A percentile compares a stretch with the other conserved stretches of the same genome.
These are phyloP conservation scores for Rattus rattus DNA, from an alignment of 2,113 vertebrate genomes.

Conservation along the genomic window DNA sequence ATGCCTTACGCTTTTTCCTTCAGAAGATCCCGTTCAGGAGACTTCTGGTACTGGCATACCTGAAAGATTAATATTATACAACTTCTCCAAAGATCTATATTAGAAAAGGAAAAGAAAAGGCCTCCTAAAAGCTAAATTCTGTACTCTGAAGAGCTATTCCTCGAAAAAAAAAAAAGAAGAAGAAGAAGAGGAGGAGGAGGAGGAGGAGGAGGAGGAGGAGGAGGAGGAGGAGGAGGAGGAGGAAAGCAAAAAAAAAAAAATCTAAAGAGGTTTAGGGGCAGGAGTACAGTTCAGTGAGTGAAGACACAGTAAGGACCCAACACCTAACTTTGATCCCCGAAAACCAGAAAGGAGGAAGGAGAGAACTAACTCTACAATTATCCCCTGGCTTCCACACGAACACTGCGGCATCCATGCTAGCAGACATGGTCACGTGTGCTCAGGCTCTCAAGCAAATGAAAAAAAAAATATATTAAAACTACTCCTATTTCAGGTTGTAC, in stretches of 20 bases:
- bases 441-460: background rate
- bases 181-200: too few relatives aligned
- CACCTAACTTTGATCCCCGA: background rate
- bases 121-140: background rate
- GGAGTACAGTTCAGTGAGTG: background rate
- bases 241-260: background rate
- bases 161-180: background rate
- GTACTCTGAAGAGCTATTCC: background rate
- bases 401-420: background rate
- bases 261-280: too few relatives aligned
- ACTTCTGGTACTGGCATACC: background rate
- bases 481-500: background rate
- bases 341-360: background rate
- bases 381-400: background rate
- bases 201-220: too few relatives aligned
- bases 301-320: background rate
- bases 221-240: too few relatives aligned
- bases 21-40: background rate
- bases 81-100: background rate
- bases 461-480: background rate
- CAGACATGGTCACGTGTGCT: background rate
- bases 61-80: background rate
- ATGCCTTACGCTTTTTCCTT: background rate
- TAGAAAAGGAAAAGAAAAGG: slow-evolving; percentile 13
- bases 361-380: background rate